These are phyloP conservation scores for Plumapathes pennacea DNA, from an alignment of 92 coral and sea anemone species.

Conservation along the genomic window DNA sequence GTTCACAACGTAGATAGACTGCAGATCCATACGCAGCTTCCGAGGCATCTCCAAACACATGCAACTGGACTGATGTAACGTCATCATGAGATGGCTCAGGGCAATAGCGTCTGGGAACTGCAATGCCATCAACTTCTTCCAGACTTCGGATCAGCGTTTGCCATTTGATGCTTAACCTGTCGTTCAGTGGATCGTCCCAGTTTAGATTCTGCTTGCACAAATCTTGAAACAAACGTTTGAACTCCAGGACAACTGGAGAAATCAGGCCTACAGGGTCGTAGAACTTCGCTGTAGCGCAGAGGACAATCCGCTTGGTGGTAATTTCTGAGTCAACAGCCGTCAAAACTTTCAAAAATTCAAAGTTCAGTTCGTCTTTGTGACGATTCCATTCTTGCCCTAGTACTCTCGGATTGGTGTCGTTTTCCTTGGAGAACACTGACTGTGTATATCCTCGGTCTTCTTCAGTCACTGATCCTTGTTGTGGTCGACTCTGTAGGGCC, in stretches of 20 bases:
- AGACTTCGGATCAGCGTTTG: slow-evolving; percentile 10
- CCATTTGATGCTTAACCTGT: not conserved
- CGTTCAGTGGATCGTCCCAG: slow-evolving; percentile 25
- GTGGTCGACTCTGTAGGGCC: too few relatives aligned
- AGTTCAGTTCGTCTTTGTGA: too few relatives aligned
- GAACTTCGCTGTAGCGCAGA: slow-evolving; percentile 31
- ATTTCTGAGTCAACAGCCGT: too few relatives aligned
- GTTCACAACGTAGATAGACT: slow-evolving; percentile 39
- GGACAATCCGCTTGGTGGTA: slow-evolving; percentile 10
- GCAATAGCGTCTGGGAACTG: slow-evolving; percentile 16
- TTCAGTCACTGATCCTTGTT: too few relatives aligned
- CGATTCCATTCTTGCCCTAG: too few relatives aligned
- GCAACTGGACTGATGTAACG: slow-evolving; percentile 8
- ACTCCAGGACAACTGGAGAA: slow-evolving; percentile 30
- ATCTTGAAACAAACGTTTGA: slow-evolving; percentile 47
- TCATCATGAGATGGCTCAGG: too few relatives aligned
- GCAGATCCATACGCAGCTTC: slow-evolving; percentile 24
- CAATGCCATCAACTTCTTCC: slow-evolving; percentile 15
- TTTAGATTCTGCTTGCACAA: slow-evolving; percentile 29
- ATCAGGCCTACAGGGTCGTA: slow-evolving; percentile 53
- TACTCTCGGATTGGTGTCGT: too few relatives aligned
- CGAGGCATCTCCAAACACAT: slow-evolving; percentile 27
- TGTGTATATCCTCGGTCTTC: too few relatives aligned
- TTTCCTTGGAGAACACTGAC: too few relatives aligned
- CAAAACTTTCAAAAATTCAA: too few relatives aligned